These are phyloP conservation scores for Lomographa bimaculata DNA, from an alignment of 2,888 invertebrate species.

Conservation along the genomic window DNA sequence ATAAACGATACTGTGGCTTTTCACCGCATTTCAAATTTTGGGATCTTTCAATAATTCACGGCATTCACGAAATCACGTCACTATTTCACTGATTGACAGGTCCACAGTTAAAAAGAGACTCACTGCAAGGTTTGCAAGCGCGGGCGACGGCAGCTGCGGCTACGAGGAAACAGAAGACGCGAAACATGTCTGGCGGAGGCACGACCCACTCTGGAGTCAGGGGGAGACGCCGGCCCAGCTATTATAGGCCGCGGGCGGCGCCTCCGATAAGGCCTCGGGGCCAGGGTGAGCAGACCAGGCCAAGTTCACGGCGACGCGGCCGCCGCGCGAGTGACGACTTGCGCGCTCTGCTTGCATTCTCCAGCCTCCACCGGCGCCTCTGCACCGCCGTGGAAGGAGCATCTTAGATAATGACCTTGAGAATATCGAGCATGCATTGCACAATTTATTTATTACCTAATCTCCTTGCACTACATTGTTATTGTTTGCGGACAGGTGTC, in stretches of 20 bases:
- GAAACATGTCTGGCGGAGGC: constrained; percentile 77
- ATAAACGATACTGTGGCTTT: constrained; percentile 13
- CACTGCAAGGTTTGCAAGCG: constrained; percentile 79
- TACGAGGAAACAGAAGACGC: constrained; percentile 68
- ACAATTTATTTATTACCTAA: constrained; percentile 26
- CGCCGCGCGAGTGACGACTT: constrained; percentile 63
- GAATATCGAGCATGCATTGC: constrained; percentile 34
- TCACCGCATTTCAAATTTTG: constrained; percentile 10
- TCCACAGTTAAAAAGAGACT: constrained; percentile 46
- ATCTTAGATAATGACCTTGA: constrained; percentile 67
- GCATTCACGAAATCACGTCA: constrained; percentile 20
- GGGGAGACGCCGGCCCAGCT: constrained; percentile 78
- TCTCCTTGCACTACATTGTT: constrained; percentile 23
- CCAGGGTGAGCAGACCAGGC: constrained; percentile 75
- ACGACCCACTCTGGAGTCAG: constrained; percentile 70
- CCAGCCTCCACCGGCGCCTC: no score
- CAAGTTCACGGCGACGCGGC: constrained; percentile 80
- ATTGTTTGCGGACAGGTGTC: constrained; percentile 24
- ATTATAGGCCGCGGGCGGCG: constrained; percentile 82
- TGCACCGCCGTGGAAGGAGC: constrained; percentile 47
- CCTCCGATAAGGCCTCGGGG: constrained; percentile 76
- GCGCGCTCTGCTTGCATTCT: constrained; percentile 25
- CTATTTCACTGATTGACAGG: constrained; percentile 15
- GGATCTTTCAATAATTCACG: constrained; percentile 7
- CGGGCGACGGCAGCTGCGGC: constrained; percentile 52